Evolutionary conservation across 2,888 invertebrate species (phyloP), one percentile per base, ranked within the genome.

Genomic region (Acanthosepion lycidas): DNA sequence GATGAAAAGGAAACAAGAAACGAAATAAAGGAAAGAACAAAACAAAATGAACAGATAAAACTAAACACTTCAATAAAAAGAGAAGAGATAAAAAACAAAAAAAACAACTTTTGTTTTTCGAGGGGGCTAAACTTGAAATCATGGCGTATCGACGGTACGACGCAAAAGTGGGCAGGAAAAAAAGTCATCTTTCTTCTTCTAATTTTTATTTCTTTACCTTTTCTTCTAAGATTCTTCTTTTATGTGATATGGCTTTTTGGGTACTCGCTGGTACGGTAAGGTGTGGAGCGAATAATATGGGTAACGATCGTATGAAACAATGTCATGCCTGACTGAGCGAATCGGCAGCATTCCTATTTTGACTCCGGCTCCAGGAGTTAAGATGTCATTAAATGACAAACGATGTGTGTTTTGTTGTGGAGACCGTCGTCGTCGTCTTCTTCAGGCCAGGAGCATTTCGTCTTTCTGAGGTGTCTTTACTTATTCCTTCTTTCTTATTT

Each of bases 251-350:
- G 59, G 59, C 20, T 59, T 23, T 59, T 59, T 59, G 59, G 20
- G 20, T 59, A 59, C 59, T 59, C 59, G 5, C 23, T 20, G 59
- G 59, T 59, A 59, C 8, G 78, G n/a, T 78, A 12, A 12, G n/a
- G 78, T 8, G 78, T 78, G 78, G 78, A 78, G n/a, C 28, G n/a
- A 28, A 78, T 78, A 12, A 78, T 78, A n/a, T n/a, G 78, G n/a
- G 78, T 78, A 78, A 78, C n/a, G 78, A 78, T n/a, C 78, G 78
- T 78, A 78, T 78, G n/a, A 78, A 78, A n/a, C n/a, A 78, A 78
- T 78, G n/a, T 78, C 78, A 78, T 78, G 78, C 78, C 78, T 78
- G 28, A 78, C 28, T 78, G 78, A 78, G 78, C 78, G 78, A 78
- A 12, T 78, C 78, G 78, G 78, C 15, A n/a, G 28, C n/a, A 78